These are phyloP conservation scores for Oscheius onirici DNA, from an alignment of 2,888 invertebrate genomes.

Conservation along the genomic window DNA sequence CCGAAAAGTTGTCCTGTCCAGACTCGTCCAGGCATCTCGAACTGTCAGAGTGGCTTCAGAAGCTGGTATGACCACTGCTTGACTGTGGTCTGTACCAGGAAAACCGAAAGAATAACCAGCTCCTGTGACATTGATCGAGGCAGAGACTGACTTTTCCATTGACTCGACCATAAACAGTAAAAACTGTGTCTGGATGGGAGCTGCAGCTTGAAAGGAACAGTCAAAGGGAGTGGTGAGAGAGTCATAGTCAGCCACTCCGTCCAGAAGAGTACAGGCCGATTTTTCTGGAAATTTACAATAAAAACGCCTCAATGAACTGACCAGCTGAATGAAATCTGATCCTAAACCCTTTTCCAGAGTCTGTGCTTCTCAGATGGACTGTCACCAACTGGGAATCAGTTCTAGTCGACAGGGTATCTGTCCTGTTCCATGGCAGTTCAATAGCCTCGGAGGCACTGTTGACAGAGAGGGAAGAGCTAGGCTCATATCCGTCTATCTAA, in stretches of 20 bases:
- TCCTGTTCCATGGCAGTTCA: neutral
- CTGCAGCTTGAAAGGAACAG: conserved; percentile 1
- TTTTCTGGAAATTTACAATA: neutral
- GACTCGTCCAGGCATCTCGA: conserved; percentile 9
- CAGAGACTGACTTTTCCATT: neutral
- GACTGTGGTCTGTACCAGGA: conserved; percentile 3
- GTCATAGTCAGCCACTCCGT: conserved; percentile 16
- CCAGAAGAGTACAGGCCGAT: neutral
- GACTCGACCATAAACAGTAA: conserved; percentile 16
- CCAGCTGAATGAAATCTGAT: conserved; percentile 8
- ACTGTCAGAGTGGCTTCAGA: conserved; percentile 5
- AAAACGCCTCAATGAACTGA: neutral
- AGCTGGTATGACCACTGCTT: conserved; percentile 26
- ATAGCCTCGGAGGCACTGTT: neutral
- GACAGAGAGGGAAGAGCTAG: neutral
- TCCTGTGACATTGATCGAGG: conserved; percentile 11
- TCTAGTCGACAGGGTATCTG: neutral
- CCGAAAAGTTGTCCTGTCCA: neutral
- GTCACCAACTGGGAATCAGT: neutral
- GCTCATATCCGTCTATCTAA: conserved; percentile 5
- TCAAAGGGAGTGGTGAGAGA: conserved; percentile 16
- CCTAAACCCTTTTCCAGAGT: neutral
- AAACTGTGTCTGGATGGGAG: conserved; percentile 15
- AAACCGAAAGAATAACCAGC: conserved; percentile 16
- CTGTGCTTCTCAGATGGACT: neutral